A percentile compares a stretch with the other conserved stretches of the same genome.
phyloP scores from a whole-genome alignment of 1,140 invertebrate genomes.

The Lerema accius region DNA sequence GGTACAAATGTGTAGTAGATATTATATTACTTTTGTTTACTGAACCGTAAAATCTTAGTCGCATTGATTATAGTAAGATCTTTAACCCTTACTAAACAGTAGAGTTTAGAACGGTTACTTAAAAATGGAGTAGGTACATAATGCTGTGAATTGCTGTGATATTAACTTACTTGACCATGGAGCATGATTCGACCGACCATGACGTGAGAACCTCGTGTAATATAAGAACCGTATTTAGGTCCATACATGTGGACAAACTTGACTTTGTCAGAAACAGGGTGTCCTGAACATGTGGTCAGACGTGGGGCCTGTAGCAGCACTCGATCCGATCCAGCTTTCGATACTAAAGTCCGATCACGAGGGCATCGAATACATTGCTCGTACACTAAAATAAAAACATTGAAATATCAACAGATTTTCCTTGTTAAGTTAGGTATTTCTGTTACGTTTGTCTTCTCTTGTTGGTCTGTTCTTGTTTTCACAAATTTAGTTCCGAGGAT shows the following conservation, averaged over 20 bases:
- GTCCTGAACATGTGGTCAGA: conserved; percentile 54
- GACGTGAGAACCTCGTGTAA: conserved; percentile 58
- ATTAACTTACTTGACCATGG: conserved; percentile 57
- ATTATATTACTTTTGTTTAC: too few species aligned
- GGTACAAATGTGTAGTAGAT: too few species aligned
- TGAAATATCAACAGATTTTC: not conserved
- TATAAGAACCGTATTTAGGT: conserved; percentile 59
- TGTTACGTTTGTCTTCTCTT: too few species aligned
- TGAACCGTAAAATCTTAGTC: too few species aligned
- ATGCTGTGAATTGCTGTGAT: too few species aligned
- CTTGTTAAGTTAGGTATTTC: too few species aligned
- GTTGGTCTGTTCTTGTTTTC: too few species aligned
- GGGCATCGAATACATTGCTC: conserved; percentile 63
- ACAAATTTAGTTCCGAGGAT: too few species aligned
- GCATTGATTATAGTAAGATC: too few species aligned
- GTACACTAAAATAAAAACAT: conserved; percentile 31
- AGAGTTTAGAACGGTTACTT: too few species aligned
- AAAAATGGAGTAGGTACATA: too few species aligned
- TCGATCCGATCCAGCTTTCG: conserved; percentile 52
- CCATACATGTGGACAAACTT: conserved; percentile 58
- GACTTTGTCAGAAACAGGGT: conserved; percentile 47
- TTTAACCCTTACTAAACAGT: too few species aligned
- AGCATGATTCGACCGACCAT: conserved; percentile 54
- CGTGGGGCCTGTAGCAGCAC: conserved; percentile 55
- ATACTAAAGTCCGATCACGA: conserved; percentile 63